These are phyloP conservation scores for Chloebia gouldiae DNA, from an alignment of 2,113 vertebrate genomes.

Conservation along the genomic window DNA sequence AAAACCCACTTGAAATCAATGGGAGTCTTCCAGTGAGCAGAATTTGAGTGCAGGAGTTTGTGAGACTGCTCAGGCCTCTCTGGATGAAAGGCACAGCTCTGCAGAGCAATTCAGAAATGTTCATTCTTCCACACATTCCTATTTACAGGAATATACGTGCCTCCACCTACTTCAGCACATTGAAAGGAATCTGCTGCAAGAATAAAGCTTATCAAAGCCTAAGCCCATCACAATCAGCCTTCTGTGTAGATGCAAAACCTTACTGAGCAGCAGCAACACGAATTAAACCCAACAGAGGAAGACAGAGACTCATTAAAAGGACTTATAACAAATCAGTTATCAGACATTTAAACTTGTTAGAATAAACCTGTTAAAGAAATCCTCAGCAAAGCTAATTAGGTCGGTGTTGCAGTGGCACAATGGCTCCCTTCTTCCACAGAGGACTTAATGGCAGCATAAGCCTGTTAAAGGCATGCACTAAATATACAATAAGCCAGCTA, in stretches of 20 bases:
- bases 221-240: constrained; percentile 24
- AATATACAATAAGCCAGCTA: constrained; percentile 36
- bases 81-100: constrained; percentile 41
- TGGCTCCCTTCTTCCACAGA: constrained; percentile 38
- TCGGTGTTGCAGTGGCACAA: constrained; percentile 54
- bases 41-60: neutral
- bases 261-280: constrained; percentile 42
- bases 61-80: neutral
- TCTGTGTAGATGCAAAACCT: constrained; percentile 11
- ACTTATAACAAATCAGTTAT: constrained; percentile 71
- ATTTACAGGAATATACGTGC: constrained; percentile 45
- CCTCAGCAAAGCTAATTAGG: constrained; percentile 71
- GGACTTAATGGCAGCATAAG: constrained; percentile 52
- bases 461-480: constrained; percentile 43
- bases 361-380: constrained; percentile 76
- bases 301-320: constrained; percentile 70
- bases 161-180: constrained; percentile 4
- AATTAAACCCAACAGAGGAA: constrained; percentile 66
- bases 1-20: neutral
- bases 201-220: constrained; percentile 64
- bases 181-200: constrained; percentile 31
- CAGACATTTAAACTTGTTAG: constrained; percentile 70
- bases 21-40: neutral
- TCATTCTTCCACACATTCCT: constrained; percentile 9
- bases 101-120: constrained; percentile 20